Evolutionary conservation across 1,140 invertebrate genomes (phyloP), one percentile per base, ranked within the genome.

Genomic region (Coenobita brevimanus): DNA sequence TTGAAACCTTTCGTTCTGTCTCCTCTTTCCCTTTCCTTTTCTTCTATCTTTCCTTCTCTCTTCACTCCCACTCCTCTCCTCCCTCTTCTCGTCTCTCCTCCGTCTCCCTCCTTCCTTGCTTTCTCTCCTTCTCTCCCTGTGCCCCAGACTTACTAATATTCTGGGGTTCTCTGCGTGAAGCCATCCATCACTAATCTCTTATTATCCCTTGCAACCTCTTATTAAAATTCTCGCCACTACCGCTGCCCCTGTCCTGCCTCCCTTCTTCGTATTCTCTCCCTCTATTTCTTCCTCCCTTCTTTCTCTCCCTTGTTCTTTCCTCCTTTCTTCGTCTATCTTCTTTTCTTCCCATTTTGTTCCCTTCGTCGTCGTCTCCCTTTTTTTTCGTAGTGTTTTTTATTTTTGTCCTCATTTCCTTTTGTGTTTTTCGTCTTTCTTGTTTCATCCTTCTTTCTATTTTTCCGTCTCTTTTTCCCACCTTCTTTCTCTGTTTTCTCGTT

Each of bases 161-260:
- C 80, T 41, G 13, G 36, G n/a, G 36, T 82, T 41, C 64, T 71
- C 62, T 82, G 80, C 80, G 80, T 82, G 80, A 82, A 82, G 64
- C 80, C 80, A 60, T 82, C 80, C 80, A 82, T 82, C 80, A 82
- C 64, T 82, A 82, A 82, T 82, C 80, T 71, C 80, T 82, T 82
- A 82, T 82, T 82, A 82, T 82, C 80, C 64, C 80, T 54, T 43
- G 62, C 64, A 82, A 71, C 80, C 62, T 71, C 80, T 82, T 82
- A 82, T 82, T 82, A 82, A 82, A 71, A 82, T 82, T 82, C 80
- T 43, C 64, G 33, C 80, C 82, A 43, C 57, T 50, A 76, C 71
- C 64, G 43, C 69, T 50, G 69, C 71, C 71, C 27, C 50, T 13
- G 10, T 27, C 3, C 2, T 76, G 46, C 33, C 27, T 82, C 57